Percentiles rank a stretch among this genome's conserved stretches.
Evolutionary conservation across 2,113 vertebrate species (phyloP).

Genomic region (Percopsis transmontana): DNA sequence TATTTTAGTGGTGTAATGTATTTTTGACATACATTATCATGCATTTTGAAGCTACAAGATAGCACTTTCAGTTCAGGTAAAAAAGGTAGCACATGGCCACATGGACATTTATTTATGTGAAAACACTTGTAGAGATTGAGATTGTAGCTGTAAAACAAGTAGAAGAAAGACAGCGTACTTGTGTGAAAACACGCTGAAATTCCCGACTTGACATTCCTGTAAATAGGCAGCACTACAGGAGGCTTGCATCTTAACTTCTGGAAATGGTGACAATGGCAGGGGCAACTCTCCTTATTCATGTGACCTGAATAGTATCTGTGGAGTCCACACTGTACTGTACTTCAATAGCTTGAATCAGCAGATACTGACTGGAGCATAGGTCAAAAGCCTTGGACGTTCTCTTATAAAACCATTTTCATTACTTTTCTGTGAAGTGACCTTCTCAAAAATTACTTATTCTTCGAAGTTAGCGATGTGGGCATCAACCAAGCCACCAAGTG

Average conservation of each 20-base stretch:
- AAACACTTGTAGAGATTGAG: too few species aligned
- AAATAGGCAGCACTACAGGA: conserved; percentile 30
- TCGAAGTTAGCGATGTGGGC: conserved; percentile 1
- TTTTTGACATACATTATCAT: too few species aligned
- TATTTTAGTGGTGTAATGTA: too few species aligned
- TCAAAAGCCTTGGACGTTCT: conserved; percentile 61
- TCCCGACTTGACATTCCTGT: conserved; percentile 36
- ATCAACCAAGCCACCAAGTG: conserved; percentile 53
- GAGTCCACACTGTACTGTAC: conserved; percentile 51
- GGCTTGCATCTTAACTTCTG: conserved; percentile 27
- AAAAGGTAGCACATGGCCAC: too few species aligned
- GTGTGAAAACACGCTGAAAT: not conserved
- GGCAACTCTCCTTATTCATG: conserved; percentile 48
- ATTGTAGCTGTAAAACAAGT: not conserved
- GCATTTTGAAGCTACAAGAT: too few species aligned
- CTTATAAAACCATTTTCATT: conserved; percentile 52
- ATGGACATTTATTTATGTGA: too few species aligned
- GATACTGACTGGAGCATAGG: conserved; percentile 44
- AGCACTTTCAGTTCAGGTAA: too few species aligned
- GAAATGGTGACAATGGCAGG: conserved; percentile 36
- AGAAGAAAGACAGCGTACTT: not conserved
- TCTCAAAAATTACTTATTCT: conserved; percentile 51
- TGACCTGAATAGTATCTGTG: conserved; percentile 26
- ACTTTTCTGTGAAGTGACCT: conserved; percentile 54
- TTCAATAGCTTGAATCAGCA: conserved; percentile 46